A percentile compares a stretch with the other conserved stretches of the same genome.
Conservation (phyloP, 2,113 vertebrate species). For the Puffinus mauretanicus region DNA sequence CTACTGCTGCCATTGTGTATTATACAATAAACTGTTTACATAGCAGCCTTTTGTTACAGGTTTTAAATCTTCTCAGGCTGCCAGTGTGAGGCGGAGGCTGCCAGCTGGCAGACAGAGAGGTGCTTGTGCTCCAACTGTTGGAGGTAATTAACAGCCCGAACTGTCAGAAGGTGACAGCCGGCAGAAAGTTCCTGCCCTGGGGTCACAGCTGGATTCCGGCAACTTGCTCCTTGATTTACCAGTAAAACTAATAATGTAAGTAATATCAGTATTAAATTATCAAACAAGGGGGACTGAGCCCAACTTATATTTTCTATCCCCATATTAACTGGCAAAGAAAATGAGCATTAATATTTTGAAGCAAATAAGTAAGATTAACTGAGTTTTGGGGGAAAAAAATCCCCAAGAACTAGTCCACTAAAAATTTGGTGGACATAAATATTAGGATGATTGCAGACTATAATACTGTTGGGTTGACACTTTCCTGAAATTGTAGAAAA, state of each 20-base stretch:
- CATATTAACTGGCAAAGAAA: slow-evolving; percentile 25
- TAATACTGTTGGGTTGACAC: background rate
- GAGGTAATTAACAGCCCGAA: slow-evolving; percentile 80
- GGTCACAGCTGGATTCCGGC: slow-evolving; percentile 82
- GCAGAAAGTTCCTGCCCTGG: slow-evolving; percentile 76
- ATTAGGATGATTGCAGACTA: background rate
- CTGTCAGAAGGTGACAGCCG: slow-evolving; percentile 80
- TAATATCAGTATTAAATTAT: slow-evolving; percentile 76
- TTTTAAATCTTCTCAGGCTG: slow-evolving; percentile 82
- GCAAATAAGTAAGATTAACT: background rate
- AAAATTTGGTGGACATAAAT: background rate
- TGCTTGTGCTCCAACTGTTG: slow-evolving; percentile 77
- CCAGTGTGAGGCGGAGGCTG: slow-evolving; percentile 63
- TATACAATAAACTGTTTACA: slow-evolving; percentile 81
- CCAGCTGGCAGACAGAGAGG: slow-evolving; percentile 84
- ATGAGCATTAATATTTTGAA: slow-evolving; percentile 9
- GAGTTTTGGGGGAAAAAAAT: background rate
- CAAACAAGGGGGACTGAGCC: slow-evolving; percentile 32
- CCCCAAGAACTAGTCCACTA: background rate
- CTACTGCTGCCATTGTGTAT: slow-evolving; percentile 69
- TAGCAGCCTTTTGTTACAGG: slow-evolving; percentile 78
- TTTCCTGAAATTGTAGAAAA: background rate
- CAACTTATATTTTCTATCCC: slow-evolving; percentile 25
- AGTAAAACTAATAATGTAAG: slow-evolving; percentile 75
- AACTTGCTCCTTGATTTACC: slow-evolving; percentile 75